These are phyloP conservation scores for Dipodomys stephensi DNA, from an alignment of 2,113 vertebrate species.

Conservation along the genomic window DNA sequence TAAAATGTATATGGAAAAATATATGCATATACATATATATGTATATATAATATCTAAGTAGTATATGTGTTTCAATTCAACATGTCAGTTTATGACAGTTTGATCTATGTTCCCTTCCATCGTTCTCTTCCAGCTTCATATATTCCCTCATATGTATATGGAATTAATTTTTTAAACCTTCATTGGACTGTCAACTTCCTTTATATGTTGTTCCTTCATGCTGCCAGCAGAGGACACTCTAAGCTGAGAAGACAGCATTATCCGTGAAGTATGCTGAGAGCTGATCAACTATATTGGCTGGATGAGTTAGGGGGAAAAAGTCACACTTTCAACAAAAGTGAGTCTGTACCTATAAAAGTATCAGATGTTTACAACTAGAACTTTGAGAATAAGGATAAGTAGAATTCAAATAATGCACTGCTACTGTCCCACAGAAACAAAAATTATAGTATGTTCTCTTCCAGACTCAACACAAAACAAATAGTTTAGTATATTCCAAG, in stretches of 20 bases:
- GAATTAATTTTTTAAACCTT: neutral
- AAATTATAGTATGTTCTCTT: neutral
- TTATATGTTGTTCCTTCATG: neutral
- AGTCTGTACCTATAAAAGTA: constrained; percentile 5
- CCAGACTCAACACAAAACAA: neutral
- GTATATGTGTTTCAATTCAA: too few species aligned
- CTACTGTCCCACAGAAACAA: neutral
- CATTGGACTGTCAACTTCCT: neutral
- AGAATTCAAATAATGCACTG: neutral
- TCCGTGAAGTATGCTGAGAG: neutral
- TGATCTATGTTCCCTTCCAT: too few species aligned
- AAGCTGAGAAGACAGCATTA: constrained; percentile 29
- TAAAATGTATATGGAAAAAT: too few species aligned
- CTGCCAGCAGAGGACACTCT: constrained; percentile 66
- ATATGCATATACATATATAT: too few species aligned
- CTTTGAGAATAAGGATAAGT: neutral
- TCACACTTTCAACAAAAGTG: neutral
- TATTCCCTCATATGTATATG: too few species aligned
- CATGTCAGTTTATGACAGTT: too few species aligned
- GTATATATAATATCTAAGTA: too few species aligned
- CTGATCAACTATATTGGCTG: neutral
- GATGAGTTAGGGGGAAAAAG: neutral
- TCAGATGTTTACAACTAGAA: neutral
- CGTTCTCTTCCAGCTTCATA: too few species aligned
- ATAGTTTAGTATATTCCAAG: neutral